Base-by-base conservation (phyloP, 2,113 vertebrate genomes). In the Ondatra zibethicus region DNA sequence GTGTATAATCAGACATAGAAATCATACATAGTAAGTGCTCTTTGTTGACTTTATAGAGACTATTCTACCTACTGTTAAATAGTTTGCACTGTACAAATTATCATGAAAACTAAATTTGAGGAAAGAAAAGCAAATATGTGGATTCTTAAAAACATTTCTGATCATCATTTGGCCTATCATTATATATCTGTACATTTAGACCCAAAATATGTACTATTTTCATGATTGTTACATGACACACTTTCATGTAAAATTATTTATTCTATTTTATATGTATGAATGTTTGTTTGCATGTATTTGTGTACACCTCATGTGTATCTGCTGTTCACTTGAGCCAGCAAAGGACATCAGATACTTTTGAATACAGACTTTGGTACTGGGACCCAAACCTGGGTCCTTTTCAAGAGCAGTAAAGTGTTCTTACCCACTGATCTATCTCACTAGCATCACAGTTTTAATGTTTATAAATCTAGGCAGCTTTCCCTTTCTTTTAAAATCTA, bases 31-130 rank as follows among this genome's bases (percentile, higher is more conserved):
- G n/a, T 84, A 39, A 61, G 29, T 90, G 21, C 82, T 86, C 42
- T 93, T 39, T 36, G 8, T 95, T 72, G 90, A 91, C 33, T 88
- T 85, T 78, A 55, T 3, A 80, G 89, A 47, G 39, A 72, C 31
- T 91, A 65, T 17, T 84, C 61, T 52, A 55, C 8, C 9, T 21
- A 39, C 45, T 85, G 27, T 85, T 47, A 92, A 91, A 80, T 19
- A 29, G 19, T 70, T 55, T 66, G 21, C 50, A 89, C 36, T 66
- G 16, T 65, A 86, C 39, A 88, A 29, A 85, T 68, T 47, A 4
- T 42, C 39, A 65, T 58, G 36, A 94, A 92, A 91, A 75, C 13
- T 63, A 88, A 96, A 47, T 33, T 61, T 47, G 81, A 89, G 77
- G 63, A 86, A 89, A 78, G 47, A 73, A 88, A 82, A 80, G 27